Base-by-base conservation (phyloP, 2,888 invertebrate genomes). In the Ennomos erosarius region DNA sequence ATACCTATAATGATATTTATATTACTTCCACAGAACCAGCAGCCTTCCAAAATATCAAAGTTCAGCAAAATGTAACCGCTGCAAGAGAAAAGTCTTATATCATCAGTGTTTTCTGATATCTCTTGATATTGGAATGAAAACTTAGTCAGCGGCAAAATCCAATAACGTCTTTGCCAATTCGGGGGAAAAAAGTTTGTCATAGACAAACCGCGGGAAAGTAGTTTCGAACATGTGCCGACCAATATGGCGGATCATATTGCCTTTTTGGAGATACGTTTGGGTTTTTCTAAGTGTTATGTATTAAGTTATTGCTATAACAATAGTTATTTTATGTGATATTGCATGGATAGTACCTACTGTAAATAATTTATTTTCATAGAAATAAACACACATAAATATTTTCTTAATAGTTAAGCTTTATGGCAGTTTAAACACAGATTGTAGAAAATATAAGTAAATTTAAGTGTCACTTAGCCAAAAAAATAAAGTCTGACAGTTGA, bases 141-240 rank as follows among this genome's bases (percentile, higher is more conserved):
- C 71, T 68, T 69, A 67, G 70, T 78, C 76, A 76, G 78, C 78
- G 59, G 45, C 59, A 59, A 53, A 71, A 71, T 69, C 73, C 73
- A 78, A 79, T 79, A 79, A 69, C 68, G 16, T 40, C 65, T 54
- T 66, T 66, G 71, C 69, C 65, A 55, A 59, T 48, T 65, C 61
- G 53, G 47, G 33, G 10, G 72, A 75, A 73, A 75, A 77, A 76
- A 71, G 70, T 75, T 74, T 69, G 73, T 74, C 78, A 76, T 74
- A 78, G 76, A 76, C 70, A 76, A 79, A 64, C 59, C 63, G 63
- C 67, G 65, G 66, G 59, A 71, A 68, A 71, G 69, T 64, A 62
- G 55, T 74, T 72, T 39, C 43, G 44, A 49, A 60, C 73, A 76
- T 49, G 54, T 70, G 75, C 57, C 64, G 68, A 46, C 62, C 62